These are phyloP conservation scores for Oscheius myriophilus DNA, from an alignment of 2,888 invertebrate genomes.

Conservation along the genomic window DNA sequence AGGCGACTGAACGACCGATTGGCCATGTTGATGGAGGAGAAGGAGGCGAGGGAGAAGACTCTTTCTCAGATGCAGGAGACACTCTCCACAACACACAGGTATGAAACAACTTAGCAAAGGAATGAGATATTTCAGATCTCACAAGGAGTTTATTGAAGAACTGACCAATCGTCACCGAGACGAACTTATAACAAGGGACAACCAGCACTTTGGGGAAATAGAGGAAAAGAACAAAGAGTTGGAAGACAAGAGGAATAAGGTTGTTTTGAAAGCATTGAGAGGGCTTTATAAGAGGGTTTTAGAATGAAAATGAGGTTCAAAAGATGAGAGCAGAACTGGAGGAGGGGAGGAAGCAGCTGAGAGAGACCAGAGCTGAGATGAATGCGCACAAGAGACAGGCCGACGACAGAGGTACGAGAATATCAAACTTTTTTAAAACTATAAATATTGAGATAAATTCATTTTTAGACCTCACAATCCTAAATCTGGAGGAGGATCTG, in stretches of 20 bases:
- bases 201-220: slow-evolving; percentile 26
- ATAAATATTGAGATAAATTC: too few species aligned
- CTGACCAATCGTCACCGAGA: slow-evolving; percentile 47
- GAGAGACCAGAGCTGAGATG: slow-evolving; percentile 37
- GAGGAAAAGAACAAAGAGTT: slow-evolving; percentile 23
- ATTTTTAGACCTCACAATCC: slow-evolving; percentile 20
- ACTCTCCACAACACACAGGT: slow-evolving; percentile 40
- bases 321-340: slow-evolving; percentile 37
- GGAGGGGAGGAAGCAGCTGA: slow-evolving; percentile 34
- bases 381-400: slow-evolving; percentile 35
- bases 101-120: not conserved
- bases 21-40: slow-evolving; percentile 19
- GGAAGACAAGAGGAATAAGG: slow-evolving; percentile 24
- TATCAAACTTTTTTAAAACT: not conserved
- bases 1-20: slow-evolving; percentile 20
- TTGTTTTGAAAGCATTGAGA: not conserved
- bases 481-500: slow-evolving; percentile 37
- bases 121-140: slow-evolving; percentile 33
- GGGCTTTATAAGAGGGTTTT: not conserved
- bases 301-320: slow-evolving; percentile 33
- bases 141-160: slow-evolving; percentile 57
- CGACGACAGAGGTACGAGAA: slow-evolving; percentile 36
- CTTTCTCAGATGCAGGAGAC: slow-evolving; percentile 37
- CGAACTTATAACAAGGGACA: slow-evolving; percentile 44
- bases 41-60: slow-evolving; percentile 26